Evolutionary conservation across 2,888 invertebrate species (phyloP).

Genomic region (Platypus cylindrus): DNA sequence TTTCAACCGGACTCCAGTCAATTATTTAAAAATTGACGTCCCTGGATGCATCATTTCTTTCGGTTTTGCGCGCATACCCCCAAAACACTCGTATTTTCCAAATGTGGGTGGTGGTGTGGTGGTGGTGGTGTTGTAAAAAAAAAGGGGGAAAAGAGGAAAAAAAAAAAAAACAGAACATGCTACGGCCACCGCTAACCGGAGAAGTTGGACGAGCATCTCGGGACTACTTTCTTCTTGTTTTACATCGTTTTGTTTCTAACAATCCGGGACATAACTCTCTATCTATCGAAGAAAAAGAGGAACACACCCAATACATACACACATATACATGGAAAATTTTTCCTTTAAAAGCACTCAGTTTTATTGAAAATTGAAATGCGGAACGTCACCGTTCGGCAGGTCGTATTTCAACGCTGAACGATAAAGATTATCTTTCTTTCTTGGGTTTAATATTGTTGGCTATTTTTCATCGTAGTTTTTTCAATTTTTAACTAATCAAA

Average conservation of each 20-base stretch:
- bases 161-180: too few species aligned
- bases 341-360: conserved; percentile 23
- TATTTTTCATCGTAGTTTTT: too few species aligned
- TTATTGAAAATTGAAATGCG: conserved; percentile 38
- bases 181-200: conserved; percentile 20
- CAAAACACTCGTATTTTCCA: conserved; percentile 36
- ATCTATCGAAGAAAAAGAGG: conserved; percentile 10
- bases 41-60: conserved; percentile 36
- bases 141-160: too few species aligned
- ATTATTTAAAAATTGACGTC: conserved; percentile 42
- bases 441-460: too few species aligned
- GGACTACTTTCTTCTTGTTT: conserved; percentile 38
- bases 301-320: too few species aligned
- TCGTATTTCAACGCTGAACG: conserved; percentile 30
- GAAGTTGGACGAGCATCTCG: conserved; percentile 28
- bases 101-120: too few species aligned
- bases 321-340: conserved; percentile 28
- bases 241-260: conserved; percentile 41
- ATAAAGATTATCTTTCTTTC: conserved; percentile 18
- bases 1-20: conserved; percentile 41
- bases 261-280: conserved; percentile 35
- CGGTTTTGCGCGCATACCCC: conserved; percentile 29
- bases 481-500: too few species aligned
- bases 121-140: too few species aligned
- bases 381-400: conserved; percentile 20